Evolutionary conservation across 2,888 invertebrate species (phyloP), one percentile per base, ranked within the genome.

Genomic region (Carcina quercana): DNA sequence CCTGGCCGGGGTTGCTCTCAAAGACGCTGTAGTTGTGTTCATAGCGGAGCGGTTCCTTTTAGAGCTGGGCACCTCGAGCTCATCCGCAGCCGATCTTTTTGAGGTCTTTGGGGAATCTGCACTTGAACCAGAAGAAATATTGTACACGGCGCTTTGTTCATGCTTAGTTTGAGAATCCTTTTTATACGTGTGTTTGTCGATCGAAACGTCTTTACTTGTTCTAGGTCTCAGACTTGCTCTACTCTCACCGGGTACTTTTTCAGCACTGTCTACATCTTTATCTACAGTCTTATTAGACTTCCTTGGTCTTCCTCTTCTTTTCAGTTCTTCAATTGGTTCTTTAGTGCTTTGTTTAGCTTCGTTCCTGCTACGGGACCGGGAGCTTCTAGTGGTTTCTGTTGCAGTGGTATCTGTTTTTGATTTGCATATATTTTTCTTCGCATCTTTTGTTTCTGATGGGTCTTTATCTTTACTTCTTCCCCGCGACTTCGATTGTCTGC

Each of bases 91-190:
- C 1, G 61, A 40, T 25, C 73, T 53, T 36, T 76, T 75, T 7
- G 62, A 37, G 29, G 37, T 50, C 25, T 42, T 55, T 1, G 64
- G 59, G 1, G 72, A 59, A 24, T 68, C 67, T 1, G 37, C 19
- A 34, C 60, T 55, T 0, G 72, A 68, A 10, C 56, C 65, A 1
- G 66, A 57, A 0, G 74, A 74, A 7, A 60, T 15, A 39, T 59
- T 64, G 31, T 75, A 76, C 0, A 76, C 64, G 1, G 59, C 50
- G 42, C 79, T 80, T 24, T 67, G 54, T 28, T 78, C 72, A 11
- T 52, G 35, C n/a, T 30, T 11, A 8, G 8, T 26, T 24, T 17
- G n/a, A 13, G 8, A n/a, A 15, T 41, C 6, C 50, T 25, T 44
- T 48, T 37, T 50, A 50, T n/a, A n/a, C n/a, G n/a, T n/a, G n/a